phyloP scores from a whole-genome alignment of 30 jellyfish, hydroid and myxozoan species.

The Morbakka virulenta region DNA sequence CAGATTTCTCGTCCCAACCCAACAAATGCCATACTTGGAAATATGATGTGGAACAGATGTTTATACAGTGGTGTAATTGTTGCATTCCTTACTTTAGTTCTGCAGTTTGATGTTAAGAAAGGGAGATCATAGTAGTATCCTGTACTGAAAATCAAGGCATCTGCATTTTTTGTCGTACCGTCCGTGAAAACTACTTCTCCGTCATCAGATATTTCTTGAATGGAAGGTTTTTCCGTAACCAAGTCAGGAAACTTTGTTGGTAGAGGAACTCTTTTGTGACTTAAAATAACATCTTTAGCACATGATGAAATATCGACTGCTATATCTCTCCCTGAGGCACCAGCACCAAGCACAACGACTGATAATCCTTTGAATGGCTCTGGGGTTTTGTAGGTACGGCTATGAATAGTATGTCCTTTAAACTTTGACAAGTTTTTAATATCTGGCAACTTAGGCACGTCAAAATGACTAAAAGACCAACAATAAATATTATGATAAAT shows the following conservation, averaged over 20 bases:
- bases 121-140: conserved; percentile 72
- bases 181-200: conserved; percentile 58
- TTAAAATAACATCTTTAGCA: conserved; percentile 31
- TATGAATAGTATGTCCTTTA: conserved; percentile 57
- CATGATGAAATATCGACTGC: conserved; percentile 53
- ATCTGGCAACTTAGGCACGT: conserved; percentile 52
- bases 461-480: conserved; percentile 75
- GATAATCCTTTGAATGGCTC: conserved; percentile 39
- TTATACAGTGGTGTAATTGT: conserved; percentile 50
- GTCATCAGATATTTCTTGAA: conserved; percentile 8
- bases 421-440: conserved; percentile 42
- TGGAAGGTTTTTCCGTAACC: conserved; percentile 31
- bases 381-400: conserved; percentile 73
- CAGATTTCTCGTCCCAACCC: conserved; percentile 55
- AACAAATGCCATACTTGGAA: conserved; percentile 71
- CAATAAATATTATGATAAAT: too few relatives aligned
- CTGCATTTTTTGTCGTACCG: conserved; percentile 41
- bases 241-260: conserved; percentile 19
- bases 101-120: conserved; percentile 46
- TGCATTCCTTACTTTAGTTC: neutral
- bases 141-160: conserved; percentile 65
- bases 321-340: conserved; percentile 87
- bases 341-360: conserved; percentile 68
- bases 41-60: conserved; percentile 55
- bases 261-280: conserved; percentile 54